Conservation (phyloP, 2,797 vertebrate genomes). For the Sitta carolinensis region DNA sequence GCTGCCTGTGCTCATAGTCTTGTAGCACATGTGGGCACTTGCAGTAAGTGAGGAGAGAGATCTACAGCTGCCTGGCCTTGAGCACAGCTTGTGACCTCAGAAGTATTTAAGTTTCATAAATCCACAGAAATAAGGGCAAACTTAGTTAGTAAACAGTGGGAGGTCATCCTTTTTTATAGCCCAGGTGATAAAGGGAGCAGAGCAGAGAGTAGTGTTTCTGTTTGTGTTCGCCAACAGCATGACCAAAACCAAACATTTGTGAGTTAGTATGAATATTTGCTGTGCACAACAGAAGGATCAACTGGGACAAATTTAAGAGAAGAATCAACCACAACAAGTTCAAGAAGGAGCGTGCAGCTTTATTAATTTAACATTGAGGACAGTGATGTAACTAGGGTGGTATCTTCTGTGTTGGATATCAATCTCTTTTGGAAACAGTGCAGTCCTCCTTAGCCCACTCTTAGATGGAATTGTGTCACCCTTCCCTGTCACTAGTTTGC, state of each 20-base stretch:
- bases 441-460: not conserved
- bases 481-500: not conserved
- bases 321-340: not conserved
- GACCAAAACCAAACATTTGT: not conserved
- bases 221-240: not conserved
- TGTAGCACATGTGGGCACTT: not conserved
- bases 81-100: not conserved
- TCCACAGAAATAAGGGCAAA: not conserved
- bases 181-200: not conserved
- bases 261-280: not conserved
- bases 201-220: not conserved
- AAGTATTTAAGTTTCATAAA: not conserved
- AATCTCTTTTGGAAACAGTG: not conserved
- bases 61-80: not conserved
- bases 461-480: rapidly evolving
- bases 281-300: not conserved
- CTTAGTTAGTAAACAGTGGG: not conserved
- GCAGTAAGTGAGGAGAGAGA: not conserved
- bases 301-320: not conserved
- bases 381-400: not conserved
- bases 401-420: not conserved
- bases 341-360: not conserved
- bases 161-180: not conserved
- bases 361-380: not conserved
- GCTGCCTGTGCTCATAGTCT: rapidly evolving